Percentiles rank a stretch among this genome's conserved stretches.
Evolutionary conservation across 2,797 vertebrate species (phyloP).

Genomic region (Allobates femoralis): DNA sequence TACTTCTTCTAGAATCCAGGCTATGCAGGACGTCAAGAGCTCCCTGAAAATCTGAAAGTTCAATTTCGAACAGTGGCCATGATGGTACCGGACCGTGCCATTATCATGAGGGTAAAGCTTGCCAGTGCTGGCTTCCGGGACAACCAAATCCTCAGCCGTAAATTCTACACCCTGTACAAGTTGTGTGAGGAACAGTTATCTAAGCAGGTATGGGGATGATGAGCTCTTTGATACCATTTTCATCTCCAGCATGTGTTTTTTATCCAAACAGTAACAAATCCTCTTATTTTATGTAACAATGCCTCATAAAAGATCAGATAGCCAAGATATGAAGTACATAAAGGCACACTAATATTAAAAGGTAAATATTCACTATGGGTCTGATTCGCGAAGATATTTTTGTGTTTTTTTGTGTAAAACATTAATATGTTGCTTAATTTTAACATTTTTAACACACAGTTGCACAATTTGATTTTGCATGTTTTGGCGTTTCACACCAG

Average conservation of each 20-base stretch:
- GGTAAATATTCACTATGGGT: no score
- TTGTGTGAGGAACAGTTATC: conserved; percentile 89
- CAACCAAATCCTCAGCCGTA: conserved; percentile 84
- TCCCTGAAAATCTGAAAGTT: conserved; percentile 87
- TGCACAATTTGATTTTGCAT: no score
- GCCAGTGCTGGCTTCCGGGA: conserved; percentile 87
- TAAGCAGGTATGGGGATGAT: conserved; percentile 78
- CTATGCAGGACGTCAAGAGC: conserved; percentile 87
- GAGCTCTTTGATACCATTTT: neutral
- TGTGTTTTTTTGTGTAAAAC: no score
- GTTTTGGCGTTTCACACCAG: no score
- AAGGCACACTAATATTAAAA: neutral
- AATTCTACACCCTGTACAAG: conserved; percentile 88
- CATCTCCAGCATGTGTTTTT: neutral
- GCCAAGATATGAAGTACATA: neutral
- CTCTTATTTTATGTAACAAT: neutral
- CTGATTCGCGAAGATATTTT: no score
- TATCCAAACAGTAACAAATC: neutral
- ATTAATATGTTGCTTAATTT: no score
- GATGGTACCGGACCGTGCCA: conserved; percentile 88
- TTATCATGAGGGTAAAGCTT: conserved; percentile 89
- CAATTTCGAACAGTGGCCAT: conserved; percentile 87
- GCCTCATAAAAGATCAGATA: neutral
- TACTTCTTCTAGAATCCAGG: conserved; percentile 77
- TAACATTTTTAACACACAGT: no score